Evolutionary conservation across 2,113 vertebrate genomes (phyloP).

Genomic region (Pachyramphus minor): DNA sequence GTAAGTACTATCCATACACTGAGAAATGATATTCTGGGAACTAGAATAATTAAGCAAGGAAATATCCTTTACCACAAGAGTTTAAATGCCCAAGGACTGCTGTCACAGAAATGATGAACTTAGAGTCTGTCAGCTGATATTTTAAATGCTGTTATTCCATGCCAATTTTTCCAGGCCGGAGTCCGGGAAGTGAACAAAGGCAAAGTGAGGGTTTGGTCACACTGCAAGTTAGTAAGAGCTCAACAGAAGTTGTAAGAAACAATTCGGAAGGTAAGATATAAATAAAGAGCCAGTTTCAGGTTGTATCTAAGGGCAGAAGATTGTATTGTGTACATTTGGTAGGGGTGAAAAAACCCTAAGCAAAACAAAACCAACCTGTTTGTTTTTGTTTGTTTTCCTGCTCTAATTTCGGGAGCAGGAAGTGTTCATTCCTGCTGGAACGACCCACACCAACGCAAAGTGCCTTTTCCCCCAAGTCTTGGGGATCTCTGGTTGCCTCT

Average conservation of each 20-base stretch:
- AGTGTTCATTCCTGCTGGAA: not conserved
- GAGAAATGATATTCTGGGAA: conserved; percentile 3
- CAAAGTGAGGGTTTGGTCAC: not conserved
- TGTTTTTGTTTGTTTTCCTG: too few species aligned
- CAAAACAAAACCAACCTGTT: not conserved
- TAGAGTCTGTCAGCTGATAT: not conserved
- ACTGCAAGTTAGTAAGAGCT: not conserved
- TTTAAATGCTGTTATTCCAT: not conserved
- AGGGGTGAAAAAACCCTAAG: fast-evolving
- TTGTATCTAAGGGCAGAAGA: not conserved
- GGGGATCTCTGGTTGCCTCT: not conserved
- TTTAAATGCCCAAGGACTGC: not conserved
- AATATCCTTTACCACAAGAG: not conserved
- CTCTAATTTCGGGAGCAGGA: not conserved
- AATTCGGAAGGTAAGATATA: not conserved
- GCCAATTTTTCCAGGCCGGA: not conserved
- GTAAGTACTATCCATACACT: not conserved
- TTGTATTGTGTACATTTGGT: not conserved
- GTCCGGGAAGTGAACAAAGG: not conserved
- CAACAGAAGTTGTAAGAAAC: not conserved
- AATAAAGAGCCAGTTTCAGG: not conserved
- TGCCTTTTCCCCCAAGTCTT: not conserved
- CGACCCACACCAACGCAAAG: not conserved
- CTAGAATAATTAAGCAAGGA: not conserved
- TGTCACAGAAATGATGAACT: not conserved